phyloP scores from a whole-genome alignment of 2,888 invertebrate genomes.

The Ceriagrion tenellum region DNA sequence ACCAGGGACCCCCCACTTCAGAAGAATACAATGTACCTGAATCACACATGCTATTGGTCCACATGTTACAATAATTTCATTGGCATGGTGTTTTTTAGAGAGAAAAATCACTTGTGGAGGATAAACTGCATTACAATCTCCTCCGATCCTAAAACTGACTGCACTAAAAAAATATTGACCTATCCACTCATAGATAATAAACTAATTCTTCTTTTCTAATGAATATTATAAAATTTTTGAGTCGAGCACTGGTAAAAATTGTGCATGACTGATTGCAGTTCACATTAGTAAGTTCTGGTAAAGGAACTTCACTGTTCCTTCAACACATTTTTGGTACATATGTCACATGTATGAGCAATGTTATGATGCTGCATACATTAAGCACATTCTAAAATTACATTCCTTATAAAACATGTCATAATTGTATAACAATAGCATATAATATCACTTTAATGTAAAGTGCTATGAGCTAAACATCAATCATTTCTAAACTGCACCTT shows the following conservation, averaged over 20 bases:
- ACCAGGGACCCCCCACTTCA: too few relatives aligned
- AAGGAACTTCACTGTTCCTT: background rate
- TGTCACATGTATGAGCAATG: background rate
- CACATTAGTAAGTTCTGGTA: background rate
- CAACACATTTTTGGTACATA: background rate
- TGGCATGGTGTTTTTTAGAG: too few relatives aligned
- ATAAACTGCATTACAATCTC: too few relatives aligned
- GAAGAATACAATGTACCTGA: too few relatives aligned
- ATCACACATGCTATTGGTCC: too few relatives aligned
- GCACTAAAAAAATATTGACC: too few relatives aligned
- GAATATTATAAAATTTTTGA: background rate
- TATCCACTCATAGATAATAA: too few relatives aligned
- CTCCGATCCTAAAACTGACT: too few relatives aligned
- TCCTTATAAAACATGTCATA: background rate
- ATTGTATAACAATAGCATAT: constrained; percentile 4
- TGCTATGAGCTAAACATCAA: background rate
- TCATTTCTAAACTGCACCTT: constrained; percentile 69
- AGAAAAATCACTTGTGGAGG: too few relatives aligned
- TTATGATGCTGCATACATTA: background rate
- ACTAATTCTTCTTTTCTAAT: background rate
- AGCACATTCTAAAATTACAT: background rate
- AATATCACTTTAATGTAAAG: background rate
- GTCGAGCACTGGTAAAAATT: background rate
- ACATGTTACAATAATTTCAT: too few relatives aligned
- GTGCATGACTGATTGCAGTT: background rate